Percentiles rank a stretch among this genome's conserved stretches.
phyloP scores from a whole-genome alignment of 1,140 invertebrate species.

The Ectropis grisescens region DNA sequence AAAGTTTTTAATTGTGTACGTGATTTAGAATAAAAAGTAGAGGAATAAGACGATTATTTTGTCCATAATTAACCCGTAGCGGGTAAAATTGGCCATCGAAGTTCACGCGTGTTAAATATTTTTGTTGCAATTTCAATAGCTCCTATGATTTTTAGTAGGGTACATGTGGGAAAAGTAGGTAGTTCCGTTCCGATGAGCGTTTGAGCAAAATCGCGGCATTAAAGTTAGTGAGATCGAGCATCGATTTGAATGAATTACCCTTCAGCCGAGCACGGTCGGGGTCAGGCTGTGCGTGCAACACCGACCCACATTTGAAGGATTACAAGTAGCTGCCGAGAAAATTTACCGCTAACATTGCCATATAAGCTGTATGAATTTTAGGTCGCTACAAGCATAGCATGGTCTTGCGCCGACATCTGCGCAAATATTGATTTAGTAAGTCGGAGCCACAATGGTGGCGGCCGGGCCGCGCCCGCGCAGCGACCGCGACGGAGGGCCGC shows the following conservation, averaged over 20 bases:
- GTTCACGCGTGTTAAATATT: no score
- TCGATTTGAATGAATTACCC: constrained; percentile 49
- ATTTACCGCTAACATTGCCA: constrained; percentile 68
- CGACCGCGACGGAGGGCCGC: constrained; percentile 11
- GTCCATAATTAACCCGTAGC: no score
- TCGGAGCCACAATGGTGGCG: constrained; percentile 47
- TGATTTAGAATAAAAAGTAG: no score
- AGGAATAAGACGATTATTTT: no score
- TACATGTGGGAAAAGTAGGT: no score
- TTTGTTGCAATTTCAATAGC: no score
- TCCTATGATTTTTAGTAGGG: no score
- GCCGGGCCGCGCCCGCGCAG: constrained; percentile 30
- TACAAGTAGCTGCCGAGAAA: constrained; percentile 66
- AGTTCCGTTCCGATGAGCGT: no score
- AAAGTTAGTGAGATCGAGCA: constrained; percentile 20
- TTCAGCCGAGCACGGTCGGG: constrained; percentile 33
- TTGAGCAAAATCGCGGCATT: no score
- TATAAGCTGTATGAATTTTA: constrained; percentile 70
- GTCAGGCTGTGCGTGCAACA: constrained; percentile 59
- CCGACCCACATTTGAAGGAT: constrained; percentile 65
- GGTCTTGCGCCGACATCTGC: constrained; percentile 64
- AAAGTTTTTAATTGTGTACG: no score
- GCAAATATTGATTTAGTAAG: constrained; percentile 69
- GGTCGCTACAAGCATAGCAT: constrained; percentile 63
- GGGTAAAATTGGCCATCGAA: no score